These are phyloP conservation scores for Dendrolimus pini DNA, from an alignment of 2,888 invertebrate species.

Conservation along the genomic window DNA sequence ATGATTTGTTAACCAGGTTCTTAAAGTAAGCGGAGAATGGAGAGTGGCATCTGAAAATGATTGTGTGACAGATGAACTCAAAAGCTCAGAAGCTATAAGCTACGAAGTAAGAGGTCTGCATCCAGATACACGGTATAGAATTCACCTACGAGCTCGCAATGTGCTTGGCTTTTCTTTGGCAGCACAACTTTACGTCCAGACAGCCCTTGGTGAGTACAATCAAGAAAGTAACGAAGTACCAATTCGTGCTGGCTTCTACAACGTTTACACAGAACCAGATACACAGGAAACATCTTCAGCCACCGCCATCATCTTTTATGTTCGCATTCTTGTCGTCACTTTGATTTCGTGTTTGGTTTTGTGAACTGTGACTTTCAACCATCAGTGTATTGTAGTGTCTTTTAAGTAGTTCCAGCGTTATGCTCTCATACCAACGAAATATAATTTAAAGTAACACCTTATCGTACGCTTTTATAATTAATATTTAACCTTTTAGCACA, in stretches of 20 bases:
- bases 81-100: slow-evolving; percentile 78
- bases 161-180: slow-evolving; percentile 88
- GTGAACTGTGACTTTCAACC: slow-evolving; percentile 32
- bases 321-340: slow-evolving; percentile 43
- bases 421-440: too few species aligned
- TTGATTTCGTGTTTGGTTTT: slow-evolving; percentile 51
- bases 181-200: slow-evolving; percentile 87
- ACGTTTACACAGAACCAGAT: slow-evolving; percentile 63
- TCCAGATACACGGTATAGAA: slow-evolving; percentile 89
- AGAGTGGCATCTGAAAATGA: slow-evolving; percentile 65
- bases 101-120: slow-evolving; percentile 82
- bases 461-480: too few species aligned
- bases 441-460: too few species aligned
- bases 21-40: slow-evolving; percentile 83
- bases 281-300: slow-evolving; percentile 44
- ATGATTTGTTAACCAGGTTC: slow-evolving; percentile 62
- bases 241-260: slow-evolving; percentile 66
- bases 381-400: slow-evolving; percentile 8
- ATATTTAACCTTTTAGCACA: background rate
- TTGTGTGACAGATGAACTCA: slow-evolving; percentile 78
- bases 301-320: slow-evolving; percentile 37
- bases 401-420: slow-evolving; percentile 32
- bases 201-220: slow-evolving; percentile 89
- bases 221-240: slow-evolving; percentile 65
- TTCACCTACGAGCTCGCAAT: slow-evolving; percentile 91